Evolutionary conservation across 2,888 invertebrate genomes (phyloP).

Genomic region (Spisula solida): DNA sequence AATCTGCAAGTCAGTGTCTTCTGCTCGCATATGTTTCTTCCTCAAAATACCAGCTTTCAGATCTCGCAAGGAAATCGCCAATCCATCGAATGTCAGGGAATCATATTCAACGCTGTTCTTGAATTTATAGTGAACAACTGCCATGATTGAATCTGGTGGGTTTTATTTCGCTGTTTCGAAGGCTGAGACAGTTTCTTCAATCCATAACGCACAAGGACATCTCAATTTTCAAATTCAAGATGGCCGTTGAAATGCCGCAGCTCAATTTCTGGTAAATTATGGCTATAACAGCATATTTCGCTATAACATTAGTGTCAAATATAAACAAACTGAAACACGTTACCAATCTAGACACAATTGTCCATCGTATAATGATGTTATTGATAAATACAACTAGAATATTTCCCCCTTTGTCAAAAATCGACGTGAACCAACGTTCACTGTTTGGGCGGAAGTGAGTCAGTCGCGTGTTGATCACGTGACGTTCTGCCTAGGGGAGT

Average conservation of each 20-base stretch:
- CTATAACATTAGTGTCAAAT: background rate
- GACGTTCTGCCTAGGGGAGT: background rate
- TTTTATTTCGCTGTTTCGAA: background rate
- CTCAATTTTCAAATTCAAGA: background rate
- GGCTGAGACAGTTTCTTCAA: background rate
- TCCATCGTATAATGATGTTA: background rate
- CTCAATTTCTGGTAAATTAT: background rate
- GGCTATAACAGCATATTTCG: background rate
- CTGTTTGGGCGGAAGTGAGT: background rate
- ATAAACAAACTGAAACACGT: background rate
- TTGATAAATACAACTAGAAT: background rate
- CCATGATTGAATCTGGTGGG: constrained; percentile 83
- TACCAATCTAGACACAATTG: background rate
- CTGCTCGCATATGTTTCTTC: constrained; percentile 97
- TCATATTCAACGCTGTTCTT: constrained; percentile 98
- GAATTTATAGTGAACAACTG: constrained; percentile 99
- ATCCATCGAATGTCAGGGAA: constrained; percentile 98
- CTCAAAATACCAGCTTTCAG: constrained; percentile 97
- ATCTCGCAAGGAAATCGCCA: constrained; percentile 98
- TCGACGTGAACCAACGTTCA: background rate
- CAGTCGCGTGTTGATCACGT: background rate
- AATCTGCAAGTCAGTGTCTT: constrained; percentile 98
- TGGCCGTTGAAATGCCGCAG: background rate
- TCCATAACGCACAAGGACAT: background rate
- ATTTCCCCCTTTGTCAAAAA: background rate